Evolutionary conservation across 2,797 vertebrate genomes (phyloP), one percentile per base, ranked within the genome.

Genomic region (Lacerta bilineata): DNA sequence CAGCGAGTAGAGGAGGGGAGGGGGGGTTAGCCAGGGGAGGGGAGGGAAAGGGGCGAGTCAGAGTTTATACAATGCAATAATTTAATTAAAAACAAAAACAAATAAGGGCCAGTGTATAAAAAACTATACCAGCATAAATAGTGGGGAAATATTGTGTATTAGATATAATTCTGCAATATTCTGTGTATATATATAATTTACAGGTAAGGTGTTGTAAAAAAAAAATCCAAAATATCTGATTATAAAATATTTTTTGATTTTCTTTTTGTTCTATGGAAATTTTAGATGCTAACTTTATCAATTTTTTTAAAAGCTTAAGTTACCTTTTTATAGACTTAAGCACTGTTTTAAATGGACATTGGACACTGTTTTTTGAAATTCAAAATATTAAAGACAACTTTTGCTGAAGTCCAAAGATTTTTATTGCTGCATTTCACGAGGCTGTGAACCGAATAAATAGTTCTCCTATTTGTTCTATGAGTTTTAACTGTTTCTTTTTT

Each of bases 371-470:
- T 96, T 95, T 95, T 95, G 96, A 97, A 97, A 97, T 97, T 96
- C 94, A 97, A 95, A 96, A 93, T 91, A 93, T 92, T 94, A 94
- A 96, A 97, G 96, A 88, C 97, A 96, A 97, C 94, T 97, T 94
- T 95, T 97, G 98, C 98, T 98, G 96, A 98, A 98, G 98, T 99
- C 98, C 98, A 99, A 99, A 99, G 98, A 98, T 98, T 98, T 97
- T 98, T 98, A 98, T 98, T 99, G 98, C 98, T 99, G 98, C 98
- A 99, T 98, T 96, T 98, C 98, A 98, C 98, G 98, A 95, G 95
- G 99, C 98, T 99, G 98, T 99, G 98, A 99, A 98, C 97, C 94
- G 96, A 98, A 97, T 98, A 97, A 98, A 98, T 97, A 98, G 98
- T 97, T 98, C 97, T 98, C 97, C 97, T 97, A 96, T 97, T 97